Conservation (phyloP, 2,113 vertebrate species). For the Tor tambroides region DNA sequence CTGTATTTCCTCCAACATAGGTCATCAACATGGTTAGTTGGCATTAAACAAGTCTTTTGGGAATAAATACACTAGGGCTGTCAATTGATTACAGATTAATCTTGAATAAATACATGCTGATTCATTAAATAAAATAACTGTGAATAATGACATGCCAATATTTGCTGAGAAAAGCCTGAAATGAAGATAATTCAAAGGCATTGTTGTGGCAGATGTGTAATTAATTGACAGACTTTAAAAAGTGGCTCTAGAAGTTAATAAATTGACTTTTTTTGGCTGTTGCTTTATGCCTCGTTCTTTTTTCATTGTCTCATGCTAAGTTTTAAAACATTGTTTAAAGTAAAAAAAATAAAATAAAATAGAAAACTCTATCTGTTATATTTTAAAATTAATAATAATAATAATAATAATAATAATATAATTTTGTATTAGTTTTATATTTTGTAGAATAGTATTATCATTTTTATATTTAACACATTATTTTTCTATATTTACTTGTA, state of each 20-base stretch:
- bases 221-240: background rate
- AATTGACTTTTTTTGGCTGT: background rate
- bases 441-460: background rate
- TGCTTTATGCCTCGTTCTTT: background rate
- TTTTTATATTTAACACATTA: background rate
- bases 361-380: too few species aligned
- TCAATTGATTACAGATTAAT: background rate
- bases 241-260: background rate
- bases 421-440: background rate
- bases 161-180: background rate
- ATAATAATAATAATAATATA: too few species aligned
- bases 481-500: background rate
- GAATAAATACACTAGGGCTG: background rate
- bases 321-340: too few species aligned
- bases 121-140: background rate
- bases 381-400: background rate
- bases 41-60: background rate
- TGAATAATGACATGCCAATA: background rate
- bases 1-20: background rate
- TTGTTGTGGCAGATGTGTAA: background rate
- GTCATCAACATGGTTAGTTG: background rate
- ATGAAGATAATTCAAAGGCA: background rate
- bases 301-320: background rate
- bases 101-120: background rate
- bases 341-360: too few species aligned